phyloP scores from a whole-genome alignment of 2,113 vertebrate species.

The Pungitius pungitius region DNA sequence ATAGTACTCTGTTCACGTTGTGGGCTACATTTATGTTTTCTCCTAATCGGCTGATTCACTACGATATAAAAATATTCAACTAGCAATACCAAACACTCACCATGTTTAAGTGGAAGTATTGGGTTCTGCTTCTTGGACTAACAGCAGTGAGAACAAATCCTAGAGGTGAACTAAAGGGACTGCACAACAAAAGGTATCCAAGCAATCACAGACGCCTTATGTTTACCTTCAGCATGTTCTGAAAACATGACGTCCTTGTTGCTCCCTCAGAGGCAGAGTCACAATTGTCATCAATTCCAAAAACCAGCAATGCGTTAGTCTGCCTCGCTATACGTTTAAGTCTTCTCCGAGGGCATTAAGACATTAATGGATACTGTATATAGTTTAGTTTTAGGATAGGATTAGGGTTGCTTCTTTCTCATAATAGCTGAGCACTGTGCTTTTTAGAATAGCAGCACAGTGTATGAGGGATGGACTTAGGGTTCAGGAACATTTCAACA shows the following conservation, averaged over 20 bases:
- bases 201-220: not conserved
- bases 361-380: not conserved
- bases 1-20: conserved; percentile 12
- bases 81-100: not conserved
- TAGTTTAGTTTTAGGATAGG: too few species aligned
- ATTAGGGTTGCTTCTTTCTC: too few species aligned
- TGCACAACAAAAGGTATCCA: not conserved
- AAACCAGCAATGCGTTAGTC: not conserved
- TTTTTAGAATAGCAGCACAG: not conserved
- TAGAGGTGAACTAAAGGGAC: not conserved
- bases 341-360: not conserved
- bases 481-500: not conserved
- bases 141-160: not conserved
- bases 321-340: not conserved
- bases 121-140: not conserved
- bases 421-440: not conserved
- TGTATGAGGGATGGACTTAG: not conserved
- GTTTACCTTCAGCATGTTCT: not conserved
- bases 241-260: not conserved
- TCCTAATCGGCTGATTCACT: not conserved
- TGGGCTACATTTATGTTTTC: not conserved
- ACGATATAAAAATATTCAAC: not conserved
- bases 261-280: too few species aligned
- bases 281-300: not conserved
- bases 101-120: not conserved